A percentile compares a stretch with the other conserved stretches of the same genome.
phyloP scores from a whole-genome alignment of 2,797 vertebrate species.

The Microctenopoma stevenorrisi region DNA sequence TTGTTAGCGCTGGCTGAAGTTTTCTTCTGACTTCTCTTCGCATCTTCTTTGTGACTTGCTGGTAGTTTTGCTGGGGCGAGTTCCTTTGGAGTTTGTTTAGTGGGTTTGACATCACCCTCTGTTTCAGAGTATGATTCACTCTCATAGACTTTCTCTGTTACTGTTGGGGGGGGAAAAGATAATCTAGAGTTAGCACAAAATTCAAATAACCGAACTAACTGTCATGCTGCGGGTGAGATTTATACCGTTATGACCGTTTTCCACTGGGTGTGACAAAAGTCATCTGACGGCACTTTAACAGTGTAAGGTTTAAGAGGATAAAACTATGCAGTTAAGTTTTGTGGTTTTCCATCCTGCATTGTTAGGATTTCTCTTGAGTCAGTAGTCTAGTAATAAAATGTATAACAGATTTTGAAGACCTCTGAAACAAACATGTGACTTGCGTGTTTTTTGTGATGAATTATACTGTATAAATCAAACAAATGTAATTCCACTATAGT shows the following conservation, averaged over 20 bases:
- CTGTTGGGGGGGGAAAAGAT: constrained; percentile 68
- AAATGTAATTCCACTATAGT: not conserved
- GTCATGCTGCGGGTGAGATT: not conserved
- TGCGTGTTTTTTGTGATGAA: no score
- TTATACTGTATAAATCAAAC: not conserved
- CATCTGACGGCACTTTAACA: no score
- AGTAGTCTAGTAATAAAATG: no score
- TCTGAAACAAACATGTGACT: no score
- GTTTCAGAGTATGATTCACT: constrained; percentile 94
- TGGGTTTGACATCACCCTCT: constrained; percentile 82
- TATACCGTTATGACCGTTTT: no score
- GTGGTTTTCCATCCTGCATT: no score
- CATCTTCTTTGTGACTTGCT: constrained; percentile 80
- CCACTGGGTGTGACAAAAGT: no score
- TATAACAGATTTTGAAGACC: no score
- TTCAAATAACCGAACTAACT: not conserved
- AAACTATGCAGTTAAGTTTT: no score
- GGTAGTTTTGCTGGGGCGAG: constrained; percentile 47
- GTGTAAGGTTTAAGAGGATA: no score
- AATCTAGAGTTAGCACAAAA: not conserved
- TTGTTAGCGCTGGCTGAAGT: constrained; percentile 75
- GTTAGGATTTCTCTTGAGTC: no score
- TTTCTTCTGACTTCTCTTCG: constrained; percentile 87
- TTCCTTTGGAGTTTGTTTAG: constrained; percentile 52
- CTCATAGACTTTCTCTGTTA: constrained; percentile 94